phyloP scores from a whole-genome alignment of 2,888 invertebrate genomes.

The Phortica okadai region DNA sequence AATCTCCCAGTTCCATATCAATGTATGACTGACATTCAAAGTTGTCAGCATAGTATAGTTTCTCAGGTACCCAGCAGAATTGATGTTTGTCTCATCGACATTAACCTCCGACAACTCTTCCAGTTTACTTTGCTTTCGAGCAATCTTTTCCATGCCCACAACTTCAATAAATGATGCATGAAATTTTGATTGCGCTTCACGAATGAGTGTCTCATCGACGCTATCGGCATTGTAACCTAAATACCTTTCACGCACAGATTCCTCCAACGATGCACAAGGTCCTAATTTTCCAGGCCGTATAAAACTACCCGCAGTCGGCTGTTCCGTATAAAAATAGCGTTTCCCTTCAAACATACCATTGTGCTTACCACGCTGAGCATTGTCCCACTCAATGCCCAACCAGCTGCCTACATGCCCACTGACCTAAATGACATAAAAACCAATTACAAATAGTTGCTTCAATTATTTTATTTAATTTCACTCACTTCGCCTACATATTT shows the following conservation, averaged over 20 bases:
- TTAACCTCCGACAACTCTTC: slow-evolving; percentile 73
- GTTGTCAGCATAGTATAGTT: slow-evolving; percentile 71
- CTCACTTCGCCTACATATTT: slow-evolving; percentile 85
- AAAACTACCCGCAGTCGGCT: slow-evolving; percentile 92
- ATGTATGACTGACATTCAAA: slow-evolving; percentile 73
- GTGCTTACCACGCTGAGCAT: slow-evolving; percentile 91
- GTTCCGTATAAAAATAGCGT: slow-evolving; percentile 87
- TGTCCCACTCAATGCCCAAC: slow-evolving; percentile 99
- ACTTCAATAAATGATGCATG: slow-evolving; percentile 90
- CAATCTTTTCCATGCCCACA: slow-evolving; percentile 93
- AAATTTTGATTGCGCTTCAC: slow-evolving; percentile 83
- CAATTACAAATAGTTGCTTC: slow-evolving; percentile 6
- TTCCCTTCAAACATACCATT: slow-evolving; percentile 89
- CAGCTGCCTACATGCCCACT: slow-evolving; percentile 85
- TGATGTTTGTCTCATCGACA: slow-evolving; percentile 77
- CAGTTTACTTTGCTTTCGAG: slow-evolving; percentile 78
- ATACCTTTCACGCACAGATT: slow-evolving; percentile 86
- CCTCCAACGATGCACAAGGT: slow-evolving; percentile 83
- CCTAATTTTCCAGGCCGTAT: slow-evolving; percentile 88
- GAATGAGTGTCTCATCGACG: slow-evolving; percentile 80
- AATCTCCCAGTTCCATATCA: slow-evolving; percentile 76
- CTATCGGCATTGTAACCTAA: slow-evolving; percentile 74
- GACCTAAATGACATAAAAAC: slow-evolving; percentile 71
- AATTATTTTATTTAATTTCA: background rate
- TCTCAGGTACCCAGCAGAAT: slow-evolving; percentile 82